Evolutionary conservation across 2,888 invertebrate genomes (phyloP), one percentile per base, ranked within the genome.

Genomic region (Apotomis capreana): DNA sequence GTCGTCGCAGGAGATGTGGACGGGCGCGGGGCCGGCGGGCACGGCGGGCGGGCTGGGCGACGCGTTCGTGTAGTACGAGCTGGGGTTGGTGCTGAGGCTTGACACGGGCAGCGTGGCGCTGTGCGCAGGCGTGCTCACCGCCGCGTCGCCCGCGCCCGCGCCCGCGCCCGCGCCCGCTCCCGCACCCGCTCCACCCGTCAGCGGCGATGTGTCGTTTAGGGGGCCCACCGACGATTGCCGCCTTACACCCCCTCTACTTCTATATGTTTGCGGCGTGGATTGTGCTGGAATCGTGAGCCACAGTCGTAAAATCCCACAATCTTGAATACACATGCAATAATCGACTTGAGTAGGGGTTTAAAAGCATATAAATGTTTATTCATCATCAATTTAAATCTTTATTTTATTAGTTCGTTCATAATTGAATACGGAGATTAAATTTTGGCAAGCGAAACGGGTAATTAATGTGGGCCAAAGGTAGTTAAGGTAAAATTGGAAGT

Each of bases 181-280:
- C 3, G 83, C 86, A 5, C 84, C 86, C 26, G 79, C 81, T 51
- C 81, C 85, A 46, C 91, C 89, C 57, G 92, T 90, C 78, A 93
- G 83, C 73, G 93, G 93, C 0, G 92, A 93, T 68, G 92, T 92
- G 80, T 94, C 94, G 78, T 94, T 94, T 78, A 95, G 89, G 0
- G 94, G 94, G 3, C 95, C 95, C 77, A 94, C 94, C 0, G 95
- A 95, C 8, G 95, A 95, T 83, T 95, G 95, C 36, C 95, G 92
- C 13, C 95, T 90, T 68, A 95, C 95, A 13, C 94, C 94, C 62
- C 94, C 92, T 68, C 94, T 91, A 74, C 95, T 93, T 78, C 95
- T 92, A 76, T 94, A 94, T 75, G 95, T 92, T 81, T 93, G 95
- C 37, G 95, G 95, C 63, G 95, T 95, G 37, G 95, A 94, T 90